These are phyloP conservation scores for Neoaliturus tenellus DNA, from an alignment of 2,888 invertebrate genomes.

Conservation along the genomic window DNA sequence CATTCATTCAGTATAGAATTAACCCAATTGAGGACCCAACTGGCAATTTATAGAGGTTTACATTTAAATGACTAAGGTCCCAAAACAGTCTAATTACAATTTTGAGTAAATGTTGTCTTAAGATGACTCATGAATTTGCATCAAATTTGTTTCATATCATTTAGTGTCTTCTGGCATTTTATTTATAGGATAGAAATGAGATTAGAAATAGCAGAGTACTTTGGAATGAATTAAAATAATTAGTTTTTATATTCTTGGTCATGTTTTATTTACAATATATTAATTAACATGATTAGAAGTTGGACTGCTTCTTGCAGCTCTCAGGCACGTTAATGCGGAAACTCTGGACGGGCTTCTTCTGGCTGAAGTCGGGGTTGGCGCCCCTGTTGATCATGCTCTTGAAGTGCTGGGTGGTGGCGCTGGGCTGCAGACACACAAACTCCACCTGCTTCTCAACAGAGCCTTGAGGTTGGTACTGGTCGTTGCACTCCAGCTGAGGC, in stretches of 20 bases:
- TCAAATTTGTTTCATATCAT: too few relatives aligned
- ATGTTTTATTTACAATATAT: not conserved
- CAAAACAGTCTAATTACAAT: too few relatives aligned
- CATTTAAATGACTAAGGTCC: too few relatives aligned
- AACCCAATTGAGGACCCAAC: too few relatives aligned
- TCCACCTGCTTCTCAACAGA: slow-evolving; percentile 72
- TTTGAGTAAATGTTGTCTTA: too few relatives aligned
- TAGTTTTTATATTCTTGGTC: not conserved
- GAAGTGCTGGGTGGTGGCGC: slow-evolving; percentile 71
- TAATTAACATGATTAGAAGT: slow-evolving; percentile 3
- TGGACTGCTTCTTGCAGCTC: slow-evolving; percentile 70
- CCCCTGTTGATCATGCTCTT: slow-evolving; percentile 72
- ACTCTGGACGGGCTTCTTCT: slow-evolving; percentile 71
- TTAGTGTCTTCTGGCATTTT: too few relatives aligned
- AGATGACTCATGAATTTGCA: too few relatives aligned
- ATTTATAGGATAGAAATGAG: too few relatives aligned
- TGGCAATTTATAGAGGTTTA: too few relatives aligned
- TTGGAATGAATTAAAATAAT: too few relatives aligned
- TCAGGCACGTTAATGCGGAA: slow-evolving; percentile 71
- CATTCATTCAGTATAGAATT: too few relatives aligned
- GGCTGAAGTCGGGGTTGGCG: slow-evolving; percentile 74
- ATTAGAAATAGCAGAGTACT: too few relatives aligned
- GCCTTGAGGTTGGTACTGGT: slow-evolving; percentile 72
- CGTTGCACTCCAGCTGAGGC: slow-evolving; percentile 76
- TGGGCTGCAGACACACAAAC: slow-evolving; percentile 70